Conservation (phyloP, 2,113 vertebrate genomes). For the Malurus alboscapulatus region DNA sequence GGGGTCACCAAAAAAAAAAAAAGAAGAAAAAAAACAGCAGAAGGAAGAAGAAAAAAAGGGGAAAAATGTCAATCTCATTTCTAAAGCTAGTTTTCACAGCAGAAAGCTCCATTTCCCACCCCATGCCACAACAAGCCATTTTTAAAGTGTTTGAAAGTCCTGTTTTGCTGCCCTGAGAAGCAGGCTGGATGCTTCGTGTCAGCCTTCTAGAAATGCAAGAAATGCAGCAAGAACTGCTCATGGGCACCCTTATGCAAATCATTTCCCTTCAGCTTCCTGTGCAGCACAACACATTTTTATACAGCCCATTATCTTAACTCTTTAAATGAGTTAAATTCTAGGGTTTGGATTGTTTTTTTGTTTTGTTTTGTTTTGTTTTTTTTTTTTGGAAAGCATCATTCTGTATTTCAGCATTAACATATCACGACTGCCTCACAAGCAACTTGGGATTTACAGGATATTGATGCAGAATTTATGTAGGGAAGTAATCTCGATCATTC, state of each 20-base stretch:
- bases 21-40: not conserved
- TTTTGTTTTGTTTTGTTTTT: too few species aligned
- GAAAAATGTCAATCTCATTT: not conserved
- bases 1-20: not conserved
- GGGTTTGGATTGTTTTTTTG: not conserved
- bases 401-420: not conserved
- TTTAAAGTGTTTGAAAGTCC: not conserved
- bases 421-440: not conserved
- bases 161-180: not conserved
- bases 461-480: not conserved
- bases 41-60: not conserved
- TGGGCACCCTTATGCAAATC: not conserved
- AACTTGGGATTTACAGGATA: not conserved
- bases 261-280: not conserved
- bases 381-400: not conserved
- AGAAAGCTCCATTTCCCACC: not conserved
- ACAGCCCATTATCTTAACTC: not conserved
- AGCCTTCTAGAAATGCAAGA: not conserved
- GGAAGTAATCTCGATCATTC: not conserved
- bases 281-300: not conserved
- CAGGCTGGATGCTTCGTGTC: not conserved
- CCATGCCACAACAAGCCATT: not conserved
- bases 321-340: not conserved
- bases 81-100: not conserved
- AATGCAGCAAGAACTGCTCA: not conserved